Evolutionary conservation across 2,888 invertebrate species (phyloP).

Genomic region (Beris chalybata): DNA sequence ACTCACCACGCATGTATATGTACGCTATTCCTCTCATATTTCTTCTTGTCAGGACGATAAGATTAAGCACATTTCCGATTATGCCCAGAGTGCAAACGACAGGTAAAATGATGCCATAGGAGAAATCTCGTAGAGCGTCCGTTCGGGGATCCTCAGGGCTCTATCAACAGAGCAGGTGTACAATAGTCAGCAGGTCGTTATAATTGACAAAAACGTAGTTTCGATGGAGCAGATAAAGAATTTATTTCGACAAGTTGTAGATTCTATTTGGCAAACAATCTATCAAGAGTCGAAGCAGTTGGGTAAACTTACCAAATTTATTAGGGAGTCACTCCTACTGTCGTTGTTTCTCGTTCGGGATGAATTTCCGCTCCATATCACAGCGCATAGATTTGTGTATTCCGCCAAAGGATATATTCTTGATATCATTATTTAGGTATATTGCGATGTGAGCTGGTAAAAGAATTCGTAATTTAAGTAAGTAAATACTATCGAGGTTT

Average conservation of each 20-base stretch:
- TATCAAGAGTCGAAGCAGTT: too few species aligned
- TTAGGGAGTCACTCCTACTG: slow-evolving; percentile 40
- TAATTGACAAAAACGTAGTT: too few species aligned
- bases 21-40: slow-evolving; percentile 80
- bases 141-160: slow-evolving; percentile 63
- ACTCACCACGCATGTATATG: slow-evolving; percentile 74
- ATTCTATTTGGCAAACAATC: too few species aligned
- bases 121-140: slow-evolving; percentile 61
- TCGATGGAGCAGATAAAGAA: too few species aligned
- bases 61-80: slow-evolving; percentile 75
- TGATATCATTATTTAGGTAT: slow-evolving; percentile 47
- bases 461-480: too few species aligned
- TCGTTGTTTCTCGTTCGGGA: slow-evolving; percentile 43
- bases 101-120: slow-evolving; percentile 69
- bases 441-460: too few species aligned
- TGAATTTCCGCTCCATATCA: slow-evolving; percentile 52
- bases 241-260: too few species aligned
- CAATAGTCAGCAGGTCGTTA: neutral
- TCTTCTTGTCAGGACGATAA: slow-evolving; percentile 74
- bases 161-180: slow-evolving; percentile 36
- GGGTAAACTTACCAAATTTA: slow-evolving; percentile 40
- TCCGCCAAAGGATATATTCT: slow-evolving; percentile 53
- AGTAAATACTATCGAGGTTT: too few species aligned
- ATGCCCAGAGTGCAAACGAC: slow-evolving; percentile 73
- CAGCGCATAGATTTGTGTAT: slow-evolving; percentile 53